phyloP scores from a whole-genome alignment of 2,888 invertebrate species.

The Cheilosia vernalis region DNA sequence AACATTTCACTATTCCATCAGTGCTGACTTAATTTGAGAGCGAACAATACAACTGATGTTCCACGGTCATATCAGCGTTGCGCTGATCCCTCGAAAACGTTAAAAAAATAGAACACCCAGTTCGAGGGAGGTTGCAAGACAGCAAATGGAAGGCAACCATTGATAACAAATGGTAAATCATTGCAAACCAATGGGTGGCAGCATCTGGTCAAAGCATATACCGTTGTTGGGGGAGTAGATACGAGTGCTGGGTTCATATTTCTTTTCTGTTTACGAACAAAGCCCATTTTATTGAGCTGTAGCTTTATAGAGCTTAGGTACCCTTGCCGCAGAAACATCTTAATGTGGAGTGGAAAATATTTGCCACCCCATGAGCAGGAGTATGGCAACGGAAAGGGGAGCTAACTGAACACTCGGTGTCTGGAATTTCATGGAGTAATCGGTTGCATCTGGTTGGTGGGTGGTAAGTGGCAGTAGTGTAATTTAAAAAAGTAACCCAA shows the following conservation, averaged over 20 bases:
- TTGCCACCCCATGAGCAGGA: conserved; percentile 17
- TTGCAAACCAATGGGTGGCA: conserved; percentile 82
- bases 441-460: conserved; percentile 79
- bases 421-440: conserved; percentile 78
- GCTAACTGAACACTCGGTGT: conserved; percentile 39
- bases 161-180: conserved; percentile 79
- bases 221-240: conserved; percentile 12
- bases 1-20: no score
- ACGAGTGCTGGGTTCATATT: conserved; percentile 13
- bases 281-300: conserved; percentile 83
- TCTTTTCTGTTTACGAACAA: conserved; percentile 79
- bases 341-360: conserved; percentile 34
- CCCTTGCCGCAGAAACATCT: conserved; percentile 61
- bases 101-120: conserved; percentile 3
- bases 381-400: conserved; percentile 5
- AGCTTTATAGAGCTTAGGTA: conserved; percentile 61
- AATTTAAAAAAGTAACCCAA: neutral
- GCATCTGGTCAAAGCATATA: conserved; percentile 43
- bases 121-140: neutral
- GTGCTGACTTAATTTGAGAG: no score
- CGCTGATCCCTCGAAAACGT: neutral
- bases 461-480: conserved; percentile 12
- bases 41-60: no score
- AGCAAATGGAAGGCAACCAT: conserved; percentile 43
- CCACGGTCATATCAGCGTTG: no score